phyloP scores from a whole-genome alignment of 2,797 vertebrate genomes.

The Loris lydekkerianus region DNA sequence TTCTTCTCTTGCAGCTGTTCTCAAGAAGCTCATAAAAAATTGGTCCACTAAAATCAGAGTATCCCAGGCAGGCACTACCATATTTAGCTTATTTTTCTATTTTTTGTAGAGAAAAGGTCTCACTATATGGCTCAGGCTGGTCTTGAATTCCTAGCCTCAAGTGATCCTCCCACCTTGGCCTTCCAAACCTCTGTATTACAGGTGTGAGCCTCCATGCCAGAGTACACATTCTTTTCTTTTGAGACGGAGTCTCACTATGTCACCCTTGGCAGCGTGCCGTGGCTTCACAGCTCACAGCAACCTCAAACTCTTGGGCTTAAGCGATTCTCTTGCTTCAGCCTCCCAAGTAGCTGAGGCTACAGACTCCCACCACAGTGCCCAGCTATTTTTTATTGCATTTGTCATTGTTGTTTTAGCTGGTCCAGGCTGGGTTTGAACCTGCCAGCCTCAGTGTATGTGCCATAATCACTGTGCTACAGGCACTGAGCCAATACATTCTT shows the following conservation, averaged over 20 bases:
- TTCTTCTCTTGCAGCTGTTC: background rate
- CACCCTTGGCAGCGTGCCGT: too few relatives aligned
- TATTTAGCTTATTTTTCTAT: background rate
- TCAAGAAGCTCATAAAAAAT: background rate
- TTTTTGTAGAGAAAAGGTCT: background rate
- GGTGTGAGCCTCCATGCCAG: background rate
- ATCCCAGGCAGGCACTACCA: background rate
- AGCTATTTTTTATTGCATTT: too few relatives aligned
- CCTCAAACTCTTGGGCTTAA: too few relatives aligned
- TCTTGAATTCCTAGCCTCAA: background rate
- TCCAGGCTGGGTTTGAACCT: too few relatives aligned
- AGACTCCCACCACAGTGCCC: background rate
- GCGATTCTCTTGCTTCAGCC: too few relatives aligned
- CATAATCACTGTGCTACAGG: too few relatives aligned
- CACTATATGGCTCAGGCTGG: background rate
- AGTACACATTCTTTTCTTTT: too few relatives aligned
- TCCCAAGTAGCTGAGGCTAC: too few relatives aligned
- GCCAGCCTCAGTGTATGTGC: too few relatives aligned
- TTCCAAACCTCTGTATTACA: background rate
- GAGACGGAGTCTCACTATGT: too few relatives aligned
- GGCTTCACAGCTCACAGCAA: too few relatives aligned
- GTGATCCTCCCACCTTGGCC: background rate
- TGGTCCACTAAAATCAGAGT: slow-evolving; percentile 13
- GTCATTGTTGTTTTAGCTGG: too few relatives aligned
- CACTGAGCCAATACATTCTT: background rate